Evolutionary conservation across 2,888 invertebrate species (phyloP).

Genomic region (Timema podura): DNA sequence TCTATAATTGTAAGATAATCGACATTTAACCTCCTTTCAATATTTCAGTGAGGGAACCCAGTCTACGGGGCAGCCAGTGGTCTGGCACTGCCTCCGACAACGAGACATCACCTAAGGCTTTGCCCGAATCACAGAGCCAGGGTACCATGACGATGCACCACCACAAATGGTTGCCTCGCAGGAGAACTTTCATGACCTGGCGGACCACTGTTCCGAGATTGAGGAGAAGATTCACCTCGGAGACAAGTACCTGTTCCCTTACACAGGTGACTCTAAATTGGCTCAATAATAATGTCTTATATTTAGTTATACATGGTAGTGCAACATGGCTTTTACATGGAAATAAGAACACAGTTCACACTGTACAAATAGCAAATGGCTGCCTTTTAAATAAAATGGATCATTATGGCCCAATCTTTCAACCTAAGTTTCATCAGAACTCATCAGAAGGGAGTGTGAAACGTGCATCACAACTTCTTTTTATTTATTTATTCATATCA

Average conservation of each 20-base stretch:
- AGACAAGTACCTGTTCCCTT: conserved; percentile 81
- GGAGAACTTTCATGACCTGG: conserved; percentile 34
- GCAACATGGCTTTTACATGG: too few relatives aligned
- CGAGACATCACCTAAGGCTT: conserved; percentile 43
- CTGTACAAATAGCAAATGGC: neutral
- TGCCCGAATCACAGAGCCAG: conserved; percentile 21
- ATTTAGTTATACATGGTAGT: too few relatives aligned
- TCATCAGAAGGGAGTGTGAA: too few relatives aligned
- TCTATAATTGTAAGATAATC: too few relatives aligned
- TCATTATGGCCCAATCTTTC: too few relatives aligned
- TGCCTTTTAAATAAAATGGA: neutral
- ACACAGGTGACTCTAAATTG: conserved; percentile 55
- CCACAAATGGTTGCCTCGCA: conserved; percentile 31
- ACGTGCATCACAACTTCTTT: too few relatives aligned
- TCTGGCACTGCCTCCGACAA: conserved; percentile 75
- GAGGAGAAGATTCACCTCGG: conserved; percentile 54
- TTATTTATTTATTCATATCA: too few relatives aligned
- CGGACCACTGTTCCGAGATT: conserved; percentile 57
- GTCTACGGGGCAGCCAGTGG: conserved; percentile 60
- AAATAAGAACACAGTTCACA: too few relatives aligned
- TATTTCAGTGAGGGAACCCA: conserved; percentile 25
- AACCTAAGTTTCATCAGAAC: too few relatives aligned
- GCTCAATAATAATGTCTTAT: too few relatives aligned
- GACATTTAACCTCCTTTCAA: too few relatives aligned
- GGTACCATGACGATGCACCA: conserved; percentile 17